A percentile compares a stretch with the other conserved stretches of the same genome.
These are phyloP conservation scores for Scarus forsteni DNA, from an alignment of 2,797 vertebrate genomes.

Conservation along the genomic window DNA sequence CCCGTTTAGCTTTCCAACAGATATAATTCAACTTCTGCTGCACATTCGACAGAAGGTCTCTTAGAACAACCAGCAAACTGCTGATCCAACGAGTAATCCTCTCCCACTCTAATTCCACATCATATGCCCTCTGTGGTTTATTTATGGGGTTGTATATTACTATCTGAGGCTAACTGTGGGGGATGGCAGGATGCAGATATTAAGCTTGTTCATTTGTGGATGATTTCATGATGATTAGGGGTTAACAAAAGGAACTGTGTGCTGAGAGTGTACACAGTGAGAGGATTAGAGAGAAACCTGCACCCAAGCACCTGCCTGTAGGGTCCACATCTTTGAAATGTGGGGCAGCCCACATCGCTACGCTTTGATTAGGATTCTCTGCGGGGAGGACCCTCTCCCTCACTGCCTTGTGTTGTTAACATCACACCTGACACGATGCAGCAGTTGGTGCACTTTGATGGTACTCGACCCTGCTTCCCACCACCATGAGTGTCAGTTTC, in stretches of 20 bases:
- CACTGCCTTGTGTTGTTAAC: conserved; percentile 31
- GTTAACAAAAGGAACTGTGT: conserved; percentile 32
- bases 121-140: conserved; percentile 41
- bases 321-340: conserved; percentile 34
- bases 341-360: conserved; percentile 11
- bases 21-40: conserved; percentile 31
- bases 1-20: conserved; percentile 17
- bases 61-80: conserved; percentile 23
- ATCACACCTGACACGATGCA: conserved; percentile 24
- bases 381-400: conserved; percentile 16
- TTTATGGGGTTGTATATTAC: conserved; percentile 39
- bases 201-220: conserved; percentile 29
- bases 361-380: conserved; percentile 48
- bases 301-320: conserved; percentile 20
- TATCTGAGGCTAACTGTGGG: conserved; percentile 37
- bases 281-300: conserved; percentile 29
- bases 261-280: conserved; percentile 20
- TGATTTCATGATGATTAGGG: conserved; percentile 33
- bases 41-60: conserved; percentile 24
- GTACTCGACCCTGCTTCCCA: conserved; percentile 14
- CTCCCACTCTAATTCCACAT: conserved; percentile 39
- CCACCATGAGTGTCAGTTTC: conserved; percentile 14
- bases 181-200: conserved; percentile 29
- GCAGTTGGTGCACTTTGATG: conserved; percentile 26
- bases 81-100: conserved; percentile 29